These are phyloP conservation scores for Polypedilum vanderplanki DNA, from an alignment of 1,140 invertebrate genomes.

Conservation along the genomic window DNA sequence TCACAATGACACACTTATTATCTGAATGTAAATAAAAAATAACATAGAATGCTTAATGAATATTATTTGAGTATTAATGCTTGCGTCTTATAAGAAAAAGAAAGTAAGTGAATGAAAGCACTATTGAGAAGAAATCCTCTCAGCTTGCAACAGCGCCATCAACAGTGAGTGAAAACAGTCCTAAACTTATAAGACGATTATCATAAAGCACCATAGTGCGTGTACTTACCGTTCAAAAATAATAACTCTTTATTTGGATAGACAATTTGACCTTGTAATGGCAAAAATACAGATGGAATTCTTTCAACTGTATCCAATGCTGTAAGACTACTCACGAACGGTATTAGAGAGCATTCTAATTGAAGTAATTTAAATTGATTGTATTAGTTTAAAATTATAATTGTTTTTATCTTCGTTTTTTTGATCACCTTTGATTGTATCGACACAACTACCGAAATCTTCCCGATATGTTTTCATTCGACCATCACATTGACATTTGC, in stretches of 20 bases:
- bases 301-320: constrained; percentile 51
- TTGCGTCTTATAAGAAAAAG: too few species aligned
- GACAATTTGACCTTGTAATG: constrained; percentile 74
- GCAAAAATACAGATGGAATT: constrained; percentile 78
- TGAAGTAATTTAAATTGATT: neutral
- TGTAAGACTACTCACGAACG: constrained; percentile 67
- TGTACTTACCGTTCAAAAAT: constrained; percentile 56
- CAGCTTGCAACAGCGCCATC: too few species aligned
- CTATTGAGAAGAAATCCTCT: too few species aligned
- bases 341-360: constrained; percentile 71
- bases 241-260: constrained; percentile 77
- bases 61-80: neutral
- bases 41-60: neutral
- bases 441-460: constrained; percentile 61
- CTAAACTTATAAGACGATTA: too few species aligned
- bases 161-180: too few species aligned
- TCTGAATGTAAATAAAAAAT: constrained; percentile 40
- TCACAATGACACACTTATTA: constrained; percentile 78
- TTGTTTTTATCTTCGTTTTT: constrained; percentile 30
- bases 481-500: constrained; percentile 57
- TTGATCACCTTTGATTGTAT: constrained; percentile 59
- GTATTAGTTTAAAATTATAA: constrained; percentile 29
- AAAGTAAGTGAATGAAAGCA: too few species aligned
- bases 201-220: neutral
- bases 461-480: constrained; percentile 59